Percentiles rank a stretch among this genome's conserved stretches.
phyloP scores from a whole-genome alignment of 2,113 vertebrate species.

The Daphoenositta chrysoptera region DNA sequence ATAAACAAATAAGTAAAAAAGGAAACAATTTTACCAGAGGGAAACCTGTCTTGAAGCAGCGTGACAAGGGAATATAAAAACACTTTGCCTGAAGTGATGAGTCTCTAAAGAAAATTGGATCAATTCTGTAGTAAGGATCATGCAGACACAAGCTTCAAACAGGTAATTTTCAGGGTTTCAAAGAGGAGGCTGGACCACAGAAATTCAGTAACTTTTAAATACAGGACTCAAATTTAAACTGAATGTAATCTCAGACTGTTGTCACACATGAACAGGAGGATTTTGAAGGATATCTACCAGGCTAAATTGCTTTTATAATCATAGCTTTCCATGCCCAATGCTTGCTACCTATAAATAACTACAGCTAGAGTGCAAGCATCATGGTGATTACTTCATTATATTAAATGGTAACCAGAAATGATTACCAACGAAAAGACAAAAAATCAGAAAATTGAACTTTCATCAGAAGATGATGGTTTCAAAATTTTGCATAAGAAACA shows the following conservation, averaged over 20 bases:
- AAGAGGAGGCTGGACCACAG: background rate
- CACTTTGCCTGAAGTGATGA: background rate
- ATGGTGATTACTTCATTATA: background rate
- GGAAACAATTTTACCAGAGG: background rate
- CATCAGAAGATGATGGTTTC: background rate
- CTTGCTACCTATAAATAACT: background rate
- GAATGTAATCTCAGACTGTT: background rate
- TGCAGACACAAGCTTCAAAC: background rate
- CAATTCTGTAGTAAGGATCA: background rate
- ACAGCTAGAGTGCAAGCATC: background rate
- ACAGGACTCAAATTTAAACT: background rate
- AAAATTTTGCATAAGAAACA: background rate
- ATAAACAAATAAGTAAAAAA: conserved; percentile 48
- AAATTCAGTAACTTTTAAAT: background rate
- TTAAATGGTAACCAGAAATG: background rate
- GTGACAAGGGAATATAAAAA: background rate
- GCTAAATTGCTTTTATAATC: background rate
- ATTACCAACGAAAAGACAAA: background rate
- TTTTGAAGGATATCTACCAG: background rate
- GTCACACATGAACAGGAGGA: background rate
- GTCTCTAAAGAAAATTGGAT: background rate
- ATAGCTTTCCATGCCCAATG: background rate
- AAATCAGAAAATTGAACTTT: background rate
- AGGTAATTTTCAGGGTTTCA: background rate
- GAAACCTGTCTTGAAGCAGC: background rate